phyloP scores from a whole-genome alignment of 2,797 vertebrate genomes.

The Mycteria americana region DNA sequence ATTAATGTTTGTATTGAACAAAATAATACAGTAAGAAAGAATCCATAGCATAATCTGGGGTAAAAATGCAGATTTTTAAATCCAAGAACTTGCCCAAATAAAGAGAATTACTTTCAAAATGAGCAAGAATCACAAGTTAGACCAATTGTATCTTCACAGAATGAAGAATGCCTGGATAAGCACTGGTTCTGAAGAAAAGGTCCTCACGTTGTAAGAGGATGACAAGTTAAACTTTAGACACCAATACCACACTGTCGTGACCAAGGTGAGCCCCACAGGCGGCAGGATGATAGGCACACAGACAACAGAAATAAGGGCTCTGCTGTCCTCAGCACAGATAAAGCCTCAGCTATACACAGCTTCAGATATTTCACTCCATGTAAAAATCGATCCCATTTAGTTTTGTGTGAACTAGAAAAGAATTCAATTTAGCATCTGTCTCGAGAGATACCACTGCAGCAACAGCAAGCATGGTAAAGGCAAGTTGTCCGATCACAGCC shows the following conservation, averaged over 20 bases:
- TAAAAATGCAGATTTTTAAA: neutral
- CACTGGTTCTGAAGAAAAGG: neutral
- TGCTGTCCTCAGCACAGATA: neutral
- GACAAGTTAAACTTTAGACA: neutral
- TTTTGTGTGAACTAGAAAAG: neutral
- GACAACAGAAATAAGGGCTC: neutral
- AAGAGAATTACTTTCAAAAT: neutral
- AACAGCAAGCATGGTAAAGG: neutral
- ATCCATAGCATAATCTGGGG: neutral
- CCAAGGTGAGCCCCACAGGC: fast-evolving
- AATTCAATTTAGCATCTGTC: neutral
- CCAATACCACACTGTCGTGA: fast-evolving
- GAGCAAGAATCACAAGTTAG: neutral
- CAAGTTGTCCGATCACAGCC: neutral
- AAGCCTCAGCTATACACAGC: neutral
- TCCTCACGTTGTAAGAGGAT: neutral
- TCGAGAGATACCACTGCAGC: neutral
- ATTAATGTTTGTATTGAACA: neutral
- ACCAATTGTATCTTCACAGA: neutral
- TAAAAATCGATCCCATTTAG: neutral
- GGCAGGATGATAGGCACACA: neutral
- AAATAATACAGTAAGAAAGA: neutral
- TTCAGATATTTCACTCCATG: neutral
- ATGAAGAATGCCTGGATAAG: neutral
- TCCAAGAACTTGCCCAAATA: neutral